These are phyloP conservation scores for Tanytarsus gracilentus DNA, from an alignment of 2,888 invertebrate genomes.

Conservation along the genomic window DNA sequence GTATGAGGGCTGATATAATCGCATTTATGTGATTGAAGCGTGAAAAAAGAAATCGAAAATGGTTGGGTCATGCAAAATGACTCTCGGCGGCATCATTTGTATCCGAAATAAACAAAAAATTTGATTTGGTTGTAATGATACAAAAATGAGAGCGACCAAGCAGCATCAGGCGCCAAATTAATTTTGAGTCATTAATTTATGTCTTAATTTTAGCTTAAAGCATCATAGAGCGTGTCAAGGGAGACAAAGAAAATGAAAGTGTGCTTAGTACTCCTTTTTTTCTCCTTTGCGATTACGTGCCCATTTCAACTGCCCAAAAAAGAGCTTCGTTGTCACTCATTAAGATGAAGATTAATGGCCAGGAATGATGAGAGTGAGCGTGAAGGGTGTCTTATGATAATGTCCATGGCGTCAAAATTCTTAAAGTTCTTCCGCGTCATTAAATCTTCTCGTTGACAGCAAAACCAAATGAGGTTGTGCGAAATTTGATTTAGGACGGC, in stretches of 20 bases:
- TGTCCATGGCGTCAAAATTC: slow-evolving; percentile 14
- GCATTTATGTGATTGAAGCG: no score
- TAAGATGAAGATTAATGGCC: slow-evolving; percentile 26
- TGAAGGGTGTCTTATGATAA: slow-evolving; percentile 20
- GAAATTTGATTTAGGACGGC: no score
- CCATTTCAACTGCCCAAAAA: background rate
- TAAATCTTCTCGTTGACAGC: no score
- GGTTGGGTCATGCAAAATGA: no score
- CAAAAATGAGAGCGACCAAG: no score
- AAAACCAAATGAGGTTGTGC: no score
- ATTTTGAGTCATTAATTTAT: slow-evolving; percentile 27
- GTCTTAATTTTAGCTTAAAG: slow-evolving; percentile 16
- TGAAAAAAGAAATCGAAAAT: no score
- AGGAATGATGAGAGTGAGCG: slow-evolving; percentile 2
- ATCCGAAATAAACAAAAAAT: no score
- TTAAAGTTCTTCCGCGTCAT: slow-evolving; percentile 1
- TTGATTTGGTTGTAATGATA: no score
- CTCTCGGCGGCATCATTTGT: no score
- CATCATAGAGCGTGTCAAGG: background rate
- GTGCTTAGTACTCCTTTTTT: slow-evolving; percentile 12
- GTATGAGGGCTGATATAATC: no score
- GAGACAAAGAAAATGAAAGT: background rate
- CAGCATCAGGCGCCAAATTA: slow-evolving; percentile 21
- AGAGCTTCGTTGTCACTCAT: background rate
- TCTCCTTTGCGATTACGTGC: slow-evolving; percentile 18